Evolutionary conservation across 1,140 invertebrate species (phyloP).

Genomic region (Zaprionus nigranus): DNA sequence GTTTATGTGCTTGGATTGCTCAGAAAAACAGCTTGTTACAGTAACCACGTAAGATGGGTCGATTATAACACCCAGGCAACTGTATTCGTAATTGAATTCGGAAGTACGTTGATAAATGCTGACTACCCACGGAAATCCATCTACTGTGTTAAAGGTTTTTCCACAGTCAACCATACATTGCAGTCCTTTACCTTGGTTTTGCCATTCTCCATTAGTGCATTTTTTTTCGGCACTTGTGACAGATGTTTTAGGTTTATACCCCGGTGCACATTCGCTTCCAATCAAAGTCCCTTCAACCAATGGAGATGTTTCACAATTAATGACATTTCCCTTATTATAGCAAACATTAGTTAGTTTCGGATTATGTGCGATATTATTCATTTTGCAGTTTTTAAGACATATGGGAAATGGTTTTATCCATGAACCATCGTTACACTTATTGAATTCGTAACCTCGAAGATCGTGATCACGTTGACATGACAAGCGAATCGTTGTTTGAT

Average conservation of each 20-base stretch:
- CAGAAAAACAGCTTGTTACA: constrained; percentile 3
- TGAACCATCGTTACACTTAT: constrained; percentile 25
- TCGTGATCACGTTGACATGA: not conserved
- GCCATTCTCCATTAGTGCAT: constrained; percentile 6
- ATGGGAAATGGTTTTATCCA: constrained; percentile 26
- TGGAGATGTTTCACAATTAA: constrained; percentile 12
- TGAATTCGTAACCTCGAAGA: constrained; percentile 14
- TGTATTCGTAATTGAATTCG: constrained; percentile 38
- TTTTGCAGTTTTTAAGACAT: constrained; percentile 22
- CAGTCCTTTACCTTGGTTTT: not conserved
- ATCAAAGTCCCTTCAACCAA: constrained; percentile 2
- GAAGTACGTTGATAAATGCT: constrained; percentile 23
- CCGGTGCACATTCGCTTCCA: constrained; percentile 17
- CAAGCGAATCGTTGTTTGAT: constrained; percentile 16
- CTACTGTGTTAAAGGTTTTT: constrained; percentile 2
- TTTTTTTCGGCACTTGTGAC: not conserved
- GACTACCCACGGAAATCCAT: constrained; percentile 46
- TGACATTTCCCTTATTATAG: not conserved
- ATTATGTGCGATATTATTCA: not conserved
- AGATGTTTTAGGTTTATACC: constrained; percentile 3
- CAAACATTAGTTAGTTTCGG: constrained; percentile 18
- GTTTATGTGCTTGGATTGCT: not conserved
- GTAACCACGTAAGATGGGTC: constrained; percentile 15
- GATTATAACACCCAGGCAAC: constrained; percentile 84
- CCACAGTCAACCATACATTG: constrained; percentile 53